Percentiles rank a stretch among this genome's conserved stretches.
Conservation (phyloP, 1,140 invertebrate genomes). For the Drosophila funebris region DNA sequence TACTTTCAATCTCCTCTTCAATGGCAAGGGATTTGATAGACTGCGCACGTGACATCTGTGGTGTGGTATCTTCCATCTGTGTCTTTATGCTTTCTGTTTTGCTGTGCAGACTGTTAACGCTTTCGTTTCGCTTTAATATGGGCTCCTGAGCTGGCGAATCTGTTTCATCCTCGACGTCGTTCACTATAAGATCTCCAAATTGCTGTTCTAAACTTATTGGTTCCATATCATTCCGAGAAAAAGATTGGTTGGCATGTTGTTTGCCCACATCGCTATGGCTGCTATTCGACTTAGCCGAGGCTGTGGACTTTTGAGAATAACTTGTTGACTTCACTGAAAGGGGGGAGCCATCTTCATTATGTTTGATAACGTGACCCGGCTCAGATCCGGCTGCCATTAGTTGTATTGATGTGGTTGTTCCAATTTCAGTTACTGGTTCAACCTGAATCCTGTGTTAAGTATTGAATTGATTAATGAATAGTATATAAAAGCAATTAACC, state of each 20-base stretch:
- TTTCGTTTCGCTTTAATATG: conserved; percentile 56
- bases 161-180: conserved; percentile 48
- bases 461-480: no score
- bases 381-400: neutral
- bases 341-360: conserved; percentile 44
- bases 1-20: conserved; percentile 74
- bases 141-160: conserved; percentile 22
- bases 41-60: conserved; percentile 69
- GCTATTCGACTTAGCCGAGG: conserved; percentile 63
- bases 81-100: conserved; percentile 79
- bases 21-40: conserved; percentile 72
- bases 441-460: neutral
- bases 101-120: conserved; percentile 68
- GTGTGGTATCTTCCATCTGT: conserved; percentile 68
- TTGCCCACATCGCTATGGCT: neutral
- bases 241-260: neutral
- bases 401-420: neutral
- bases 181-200: conserved; percentile 52
- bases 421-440: neutral
- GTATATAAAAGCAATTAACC: neutral
- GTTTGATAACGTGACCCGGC: neutral
- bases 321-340: conserved; percentile 63
- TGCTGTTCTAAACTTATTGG: conserved; percentile 27
- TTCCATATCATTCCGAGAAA: neutral
- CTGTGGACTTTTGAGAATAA: conserved; percentile 80